Conservation (phyloP, 2,888 invertebrate species). For the Campoletis raptor region DNA sequence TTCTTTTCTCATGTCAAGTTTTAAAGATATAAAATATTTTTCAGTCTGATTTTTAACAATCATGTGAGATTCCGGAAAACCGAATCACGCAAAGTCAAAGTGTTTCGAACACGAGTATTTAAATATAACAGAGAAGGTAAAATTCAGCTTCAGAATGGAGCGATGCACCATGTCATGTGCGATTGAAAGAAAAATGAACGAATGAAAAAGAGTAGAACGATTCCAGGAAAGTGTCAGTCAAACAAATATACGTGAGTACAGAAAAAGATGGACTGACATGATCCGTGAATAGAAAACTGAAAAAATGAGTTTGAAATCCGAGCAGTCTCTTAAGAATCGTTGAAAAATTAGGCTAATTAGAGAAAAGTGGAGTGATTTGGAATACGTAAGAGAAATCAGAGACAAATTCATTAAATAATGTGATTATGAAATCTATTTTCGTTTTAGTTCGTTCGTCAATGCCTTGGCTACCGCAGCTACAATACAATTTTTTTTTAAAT, state of each 20-base stretch:
- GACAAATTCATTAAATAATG: no score
- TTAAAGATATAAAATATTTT: not conserved
- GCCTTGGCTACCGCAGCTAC: no score
- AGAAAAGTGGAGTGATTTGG: no score
- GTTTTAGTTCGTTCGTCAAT: no score
- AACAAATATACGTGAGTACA: slow-evolving; percentile 31
- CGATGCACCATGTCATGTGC: slow-evolving; percentile 38
- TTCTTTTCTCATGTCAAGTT: not conserved
- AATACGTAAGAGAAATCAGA: no score
- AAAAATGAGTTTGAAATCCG: slow-evolving; percentile 4
- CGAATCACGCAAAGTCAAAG: not conserved
- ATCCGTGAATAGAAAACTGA: not conserved
- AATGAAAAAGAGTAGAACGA: slow-evolving; percentile 48
- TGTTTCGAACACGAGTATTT: not conserved
- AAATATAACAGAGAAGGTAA: slow-evolving; percentile 23
- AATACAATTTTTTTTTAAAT: no score
- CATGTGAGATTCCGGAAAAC: not conserved
- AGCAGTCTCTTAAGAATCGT: slow-evolving; percentile 14
- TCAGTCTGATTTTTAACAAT: not conserved
- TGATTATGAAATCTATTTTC: no score
- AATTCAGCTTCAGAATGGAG: slow-evolving; percentile 36
- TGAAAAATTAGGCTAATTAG: slow-evolving; percentile 76
- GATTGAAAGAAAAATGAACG: not conserved
- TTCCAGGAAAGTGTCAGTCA: slow-evolving; percentile 58
- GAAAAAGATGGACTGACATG: slow-evolving; percentile 19